These are phyloP conservation scores for Lordiphosa andalusiaca DNA, from an alignment of 2,888 invertebrate species.

Conservation along the genomic window DNA sequence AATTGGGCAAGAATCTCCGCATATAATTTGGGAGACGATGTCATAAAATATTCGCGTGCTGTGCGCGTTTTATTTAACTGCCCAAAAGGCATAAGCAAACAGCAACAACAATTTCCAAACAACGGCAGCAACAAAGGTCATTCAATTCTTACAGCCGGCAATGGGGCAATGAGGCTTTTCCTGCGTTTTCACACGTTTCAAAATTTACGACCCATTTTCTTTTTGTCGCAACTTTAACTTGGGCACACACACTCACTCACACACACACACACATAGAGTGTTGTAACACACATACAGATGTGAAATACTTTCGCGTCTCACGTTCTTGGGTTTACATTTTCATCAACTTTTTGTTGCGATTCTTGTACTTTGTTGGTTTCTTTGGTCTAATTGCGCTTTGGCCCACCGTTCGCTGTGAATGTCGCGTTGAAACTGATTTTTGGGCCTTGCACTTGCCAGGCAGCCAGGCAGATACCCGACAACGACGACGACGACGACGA, in stretches of 20 bases:
- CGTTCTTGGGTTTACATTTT: conserved; percentile 36
- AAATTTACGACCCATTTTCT: conserved; percentile 61
- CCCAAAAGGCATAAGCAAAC: conserved; percentile 48
- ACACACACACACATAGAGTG: conserved; percentile 24
- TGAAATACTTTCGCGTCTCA: conserved; percentile 29
- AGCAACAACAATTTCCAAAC: conserved; percentile 38
- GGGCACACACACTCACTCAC: conserved; percentile 19
- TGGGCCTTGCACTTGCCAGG: conserved; percentile 53
- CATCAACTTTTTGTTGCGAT: conserved; percentile 36
- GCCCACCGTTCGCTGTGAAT: conserved; percentile 58
- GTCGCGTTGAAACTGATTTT: conserved; percentile 71
- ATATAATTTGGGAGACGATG: conserved; percentile 65
- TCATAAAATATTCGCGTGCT: conserved; percentile 73
- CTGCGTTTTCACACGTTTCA: conserved; percentile 70
- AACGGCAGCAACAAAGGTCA: conserved; percentile 43
- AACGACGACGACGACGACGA: neutral
- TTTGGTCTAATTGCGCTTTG: conserved; percentile 24
- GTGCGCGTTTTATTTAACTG: conserved; percentile 57
- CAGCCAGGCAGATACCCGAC: conserved; percentile 14
- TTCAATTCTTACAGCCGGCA: conserved; percentile 67
- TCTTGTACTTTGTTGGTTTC: conserved; percentile 13
- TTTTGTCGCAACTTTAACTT: conserved; percentile 21
- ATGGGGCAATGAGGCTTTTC: conserved; percentile 65
- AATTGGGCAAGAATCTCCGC: conserved; percentile 47
- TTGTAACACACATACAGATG: too few relatives aligned